These are phyloP conservation scores for Nannobrachium achirus DNA, from an alignment of 2,113 vertebrate genomes.

Conservation along the genomic window DNA sequence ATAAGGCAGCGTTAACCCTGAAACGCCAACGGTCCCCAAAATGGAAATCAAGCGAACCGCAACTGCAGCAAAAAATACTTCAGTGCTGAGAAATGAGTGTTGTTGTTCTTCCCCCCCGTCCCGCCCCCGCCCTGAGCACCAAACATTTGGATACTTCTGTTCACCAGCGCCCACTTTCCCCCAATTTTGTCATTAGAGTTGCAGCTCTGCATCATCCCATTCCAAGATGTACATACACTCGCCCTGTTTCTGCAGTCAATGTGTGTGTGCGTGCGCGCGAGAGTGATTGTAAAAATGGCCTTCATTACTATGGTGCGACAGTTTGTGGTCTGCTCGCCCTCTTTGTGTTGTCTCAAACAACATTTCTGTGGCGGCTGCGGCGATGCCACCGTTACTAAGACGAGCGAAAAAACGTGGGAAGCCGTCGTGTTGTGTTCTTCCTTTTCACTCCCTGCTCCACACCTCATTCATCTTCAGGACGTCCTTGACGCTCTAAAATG, in stretches of 20 bases:
- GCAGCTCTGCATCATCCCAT: neutral
- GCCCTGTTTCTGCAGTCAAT: slow-evolving; percentile 4
- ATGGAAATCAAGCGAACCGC: neutral
- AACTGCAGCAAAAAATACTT: neutral
- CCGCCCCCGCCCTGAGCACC: neutral
- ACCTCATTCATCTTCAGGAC: slow-evolving; percentile 6
- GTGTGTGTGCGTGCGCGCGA: slow-evolving; percentile 1
- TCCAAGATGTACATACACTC: slow-evolving; percentile 4
- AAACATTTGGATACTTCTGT: neutral
- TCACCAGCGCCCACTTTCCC: slow-evolving; percentile 11
- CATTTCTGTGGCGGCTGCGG: slow-evolving; percentile 16
- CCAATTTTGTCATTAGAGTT: slow-evolving; percentile 11
- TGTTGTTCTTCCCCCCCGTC: neutral
- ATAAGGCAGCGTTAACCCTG: too few species aligned
- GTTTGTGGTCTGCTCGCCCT: slow-evolving; percentile 33
- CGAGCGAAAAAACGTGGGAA: neutral
- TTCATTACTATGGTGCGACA: slow-evolving; percentile 33
- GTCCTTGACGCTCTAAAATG: slow-evolving; percentile 8
- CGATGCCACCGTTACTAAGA: slow-evolving; percentile 3
- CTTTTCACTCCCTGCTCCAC: slow-evolving; percentile 9
- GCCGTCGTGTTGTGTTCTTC: neutral
- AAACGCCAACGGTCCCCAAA: neutral
- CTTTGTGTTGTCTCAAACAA: slow-evolving; percentile 25
- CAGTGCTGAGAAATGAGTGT: neutral
- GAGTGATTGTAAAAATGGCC: slow-evolving; percentile 11